phyloP scores from a whole-genome alignment of 2,888 invertebrate species.

The Protonemura montana region DNA sequence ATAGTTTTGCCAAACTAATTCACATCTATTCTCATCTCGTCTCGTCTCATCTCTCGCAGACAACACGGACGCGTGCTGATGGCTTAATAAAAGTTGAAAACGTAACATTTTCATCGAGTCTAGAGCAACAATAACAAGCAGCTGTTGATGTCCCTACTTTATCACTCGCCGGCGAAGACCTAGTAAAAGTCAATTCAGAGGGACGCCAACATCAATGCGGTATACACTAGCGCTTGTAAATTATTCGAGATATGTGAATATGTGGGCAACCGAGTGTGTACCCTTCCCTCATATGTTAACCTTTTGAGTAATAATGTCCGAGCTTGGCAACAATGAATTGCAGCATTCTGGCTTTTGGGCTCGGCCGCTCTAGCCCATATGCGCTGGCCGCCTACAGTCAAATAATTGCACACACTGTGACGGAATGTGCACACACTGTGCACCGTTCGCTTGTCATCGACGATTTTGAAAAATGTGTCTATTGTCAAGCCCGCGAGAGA shows the following conservation, averaged over 20 bases:
- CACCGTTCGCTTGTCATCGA: background rate
- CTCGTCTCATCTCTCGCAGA: background rate
- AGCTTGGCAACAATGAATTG: background rate
- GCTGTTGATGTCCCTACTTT: conserved; percentile 7
- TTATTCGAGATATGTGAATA: background rate
- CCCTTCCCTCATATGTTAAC: background rate
- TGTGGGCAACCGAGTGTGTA: background rate
- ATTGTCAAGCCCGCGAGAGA: too few relatives aligned
- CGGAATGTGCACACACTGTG: background rate
- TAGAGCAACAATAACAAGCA: background rate
- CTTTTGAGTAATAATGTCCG: background rate
- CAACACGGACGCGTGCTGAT: background rate
- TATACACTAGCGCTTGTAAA: background rate
- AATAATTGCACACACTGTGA: background rate
- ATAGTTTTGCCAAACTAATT: conserved; percentile 3
- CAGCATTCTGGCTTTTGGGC: background rate
- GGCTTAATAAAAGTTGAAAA: background rate
- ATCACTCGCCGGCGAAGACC: background rate
- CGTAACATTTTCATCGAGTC: background rate
- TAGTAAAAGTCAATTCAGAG: background rate
- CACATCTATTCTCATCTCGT: background rate
- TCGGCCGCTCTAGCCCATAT: background rate
- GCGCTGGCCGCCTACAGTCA: background rate
- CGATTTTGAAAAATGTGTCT: background rate
- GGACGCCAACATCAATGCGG: background rate